Evolutionary conservation across 1,140 invertebrate genomes (phyloP).

Genomic region (Pectinophora gossypiella): DNA sequence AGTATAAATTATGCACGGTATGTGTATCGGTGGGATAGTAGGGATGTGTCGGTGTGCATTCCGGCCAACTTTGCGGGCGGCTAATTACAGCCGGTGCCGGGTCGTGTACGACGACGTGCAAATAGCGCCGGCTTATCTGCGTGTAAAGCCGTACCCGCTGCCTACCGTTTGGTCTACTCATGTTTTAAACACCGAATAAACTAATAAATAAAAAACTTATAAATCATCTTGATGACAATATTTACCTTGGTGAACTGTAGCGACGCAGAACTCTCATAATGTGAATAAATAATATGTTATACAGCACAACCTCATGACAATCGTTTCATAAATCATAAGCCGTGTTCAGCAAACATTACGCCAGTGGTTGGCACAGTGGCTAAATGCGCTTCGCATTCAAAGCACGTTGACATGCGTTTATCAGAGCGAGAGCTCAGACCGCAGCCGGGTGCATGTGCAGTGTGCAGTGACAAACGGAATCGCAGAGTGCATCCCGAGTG

Average conservation of each 20-base stretch:
- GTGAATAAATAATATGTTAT: too few relatives aligned
- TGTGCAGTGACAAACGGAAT: constrained; percentile 68
- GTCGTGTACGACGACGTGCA: constrained; percentile 37
- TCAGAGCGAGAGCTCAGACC: constrained; percentile 60
- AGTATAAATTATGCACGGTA: constrained; percentile 32
- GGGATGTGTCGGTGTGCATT: constrained; percentile 27
- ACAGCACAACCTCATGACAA: too few relatives aligned
- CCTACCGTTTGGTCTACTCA: too few relatives aligned
- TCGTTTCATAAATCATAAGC: constrained; percentile 7
- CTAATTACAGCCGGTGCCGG: constrained; percentile 42
- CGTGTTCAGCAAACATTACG: constrained; percentile 19
- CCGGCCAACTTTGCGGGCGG: constrained; percentile 45
- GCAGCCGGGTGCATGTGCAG: constrained; percentile 32
- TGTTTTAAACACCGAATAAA: too few relatives aligned
- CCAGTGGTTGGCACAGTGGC: constrained; percentile 28
- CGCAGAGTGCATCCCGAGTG: constrained; percentile 66
- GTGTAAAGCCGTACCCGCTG: constrained; percentile 7
- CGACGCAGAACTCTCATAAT: too few relatives aligned
- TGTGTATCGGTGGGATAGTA: constrained; percentile 22
- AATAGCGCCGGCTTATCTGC: constrained; percentile 40
- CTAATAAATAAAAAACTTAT: too few relatives aligned
- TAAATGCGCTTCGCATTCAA: constrained; percentile 54
- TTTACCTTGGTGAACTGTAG: too few relatives aligned
- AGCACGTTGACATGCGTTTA: constrained; percentile 67
- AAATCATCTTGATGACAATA: too few relatives aligned